Percentiles rank a stretch among this genome's conserved stretches.
phyloP scores from a whole-genome alignment of 2,888 invertebrate genomes.

The Tridacna gigas region DNA sequence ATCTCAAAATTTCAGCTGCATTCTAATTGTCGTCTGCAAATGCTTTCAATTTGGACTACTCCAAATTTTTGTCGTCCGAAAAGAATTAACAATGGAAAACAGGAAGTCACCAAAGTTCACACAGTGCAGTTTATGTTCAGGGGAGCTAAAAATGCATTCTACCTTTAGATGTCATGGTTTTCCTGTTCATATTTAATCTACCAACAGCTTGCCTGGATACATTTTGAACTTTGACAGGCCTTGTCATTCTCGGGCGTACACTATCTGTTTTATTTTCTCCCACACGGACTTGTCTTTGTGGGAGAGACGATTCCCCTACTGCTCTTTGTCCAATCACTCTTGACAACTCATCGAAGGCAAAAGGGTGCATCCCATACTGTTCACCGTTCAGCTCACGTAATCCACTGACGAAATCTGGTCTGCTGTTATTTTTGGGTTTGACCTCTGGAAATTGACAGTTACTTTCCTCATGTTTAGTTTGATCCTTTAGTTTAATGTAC shows the following conservation, averaged over 20 bases:
- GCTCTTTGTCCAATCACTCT: constrained; percentile 33
- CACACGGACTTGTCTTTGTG: neutral
- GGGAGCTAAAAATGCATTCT: too few species aligned
- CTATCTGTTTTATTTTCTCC: constrained; percentile 13
- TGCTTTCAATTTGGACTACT: too few species aligned
- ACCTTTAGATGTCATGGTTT: neutral
- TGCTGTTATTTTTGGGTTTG: constrained; percentile 40
- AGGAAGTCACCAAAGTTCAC: too few species aligned
- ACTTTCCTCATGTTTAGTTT: constrained; percentile 88
- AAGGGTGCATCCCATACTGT: constrained; percentile 27
- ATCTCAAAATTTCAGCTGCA: too few species aligned
- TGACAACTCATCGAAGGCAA: constrained; percentile 49
- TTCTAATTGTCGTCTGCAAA: too few species aligned
- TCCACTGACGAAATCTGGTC: neutral
- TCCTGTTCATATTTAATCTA: constrained; percentile 26
- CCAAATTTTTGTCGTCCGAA: too few species aligned
- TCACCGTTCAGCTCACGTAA: constrained; percentile 6
- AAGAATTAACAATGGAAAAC: too few species aligned
- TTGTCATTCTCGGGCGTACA: neutral
- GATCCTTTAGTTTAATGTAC: constrained; percentile 90
- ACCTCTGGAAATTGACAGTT: constrained; percentile 74
- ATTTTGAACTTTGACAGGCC: constrained; percentile 27
- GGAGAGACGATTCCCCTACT: neutral
- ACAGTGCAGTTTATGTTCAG: too few species aligned
- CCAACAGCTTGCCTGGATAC: constrained; percentile 17